Evolutionary conservation across 64 coral and sea anemone genomes (phyloP).

Genomic region (Montipora foliosa): DNA sequence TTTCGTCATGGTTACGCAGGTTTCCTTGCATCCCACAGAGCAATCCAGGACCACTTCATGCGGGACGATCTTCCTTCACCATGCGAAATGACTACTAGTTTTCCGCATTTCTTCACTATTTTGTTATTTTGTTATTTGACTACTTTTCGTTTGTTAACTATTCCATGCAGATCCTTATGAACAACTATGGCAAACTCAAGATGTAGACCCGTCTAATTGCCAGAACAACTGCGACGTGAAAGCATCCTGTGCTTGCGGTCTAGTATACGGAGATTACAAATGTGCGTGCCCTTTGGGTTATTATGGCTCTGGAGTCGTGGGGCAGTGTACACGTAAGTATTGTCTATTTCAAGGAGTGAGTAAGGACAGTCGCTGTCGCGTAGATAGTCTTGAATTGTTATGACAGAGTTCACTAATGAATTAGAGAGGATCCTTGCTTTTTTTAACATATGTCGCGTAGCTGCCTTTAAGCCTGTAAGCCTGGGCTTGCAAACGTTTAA

Average conservation of each 20-base stretch:
- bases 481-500: too few species aligned
- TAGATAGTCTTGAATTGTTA: too few species aligned
- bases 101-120: background rate
- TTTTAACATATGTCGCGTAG: too few species aligned
- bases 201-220: conserved; percentile 55
- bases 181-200: conserved; percentile 62
- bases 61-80: too few species aligned
- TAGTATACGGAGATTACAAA: conserved; percentile 85
- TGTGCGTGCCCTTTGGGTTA: conserved; percentile 75
- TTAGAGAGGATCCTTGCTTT: too few species aligned
- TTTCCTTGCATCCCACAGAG: too few species aligned
- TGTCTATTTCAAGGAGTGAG: too few species aligned
- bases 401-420: too few species aligned
- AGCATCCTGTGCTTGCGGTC: conserved; percentile 71
- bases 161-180: conserved; percentile 74
- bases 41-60: too few species aligned
- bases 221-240: conserved; percentile 13
- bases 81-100: background rate
- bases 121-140: background rate
- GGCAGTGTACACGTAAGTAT: conserved; percentile 68
- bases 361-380: too few species aligned
- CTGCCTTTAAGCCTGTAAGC: too few species aligned
- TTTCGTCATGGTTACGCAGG: too few species aligned
- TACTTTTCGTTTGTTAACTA: background rate
- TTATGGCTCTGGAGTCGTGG: conserved; percentile 42